Evolutionary conservation across 2,113 vertebrate genomes (phyloP), one percentile per base, ranked within the genome.

Genomic region (Terrapene triunguis): DNA sequence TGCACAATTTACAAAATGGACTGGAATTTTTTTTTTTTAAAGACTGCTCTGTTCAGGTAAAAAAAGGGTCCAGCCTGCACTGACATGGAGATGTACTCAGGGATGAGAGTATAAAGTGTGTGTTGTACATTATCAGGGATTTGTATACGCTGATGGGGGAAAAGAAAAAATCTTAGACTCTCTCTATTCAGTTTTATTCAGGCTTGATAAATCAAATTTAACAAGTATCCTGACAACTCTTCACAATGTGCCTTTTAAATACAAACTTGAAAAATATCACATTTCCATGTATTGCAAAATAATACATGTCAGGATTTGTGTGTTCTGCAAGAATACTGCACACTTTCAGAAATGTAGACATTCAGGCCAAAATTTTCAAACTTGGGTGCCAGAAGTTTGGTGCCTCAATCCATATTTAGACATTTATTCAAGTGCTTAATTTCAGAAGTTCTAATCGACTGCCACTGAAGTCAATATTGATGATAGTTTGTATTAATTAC

Each of bases 1-100:
- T 72, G 48, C 38, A 94, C 90, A 88, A 93, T 92, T 94, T 97
- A 96, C 95, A 94, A 95, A 82, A 53, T 13, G 88, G 93, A 85
- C 57, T 96, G 74, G 84, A 53, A 21, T 19, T 6, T 19, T 51
- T 51, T 51, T 51, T 51, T 51, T 51, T 17, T 88, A 51, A 27
- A 47, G 65, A 38, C n/a, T 91, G 89, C 91, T 88, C 80, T 35
- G 78, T 54, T 81, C 53, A 93, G 95, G 92, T 59, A n/a, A 95
- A 88, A 87, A 78, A 78, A 44, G 92, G 84, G 86, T 92, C 96
- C 87, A 93, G 87, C 65, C 81, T 51, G 78, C 83, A 62, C 84
- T 88, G 53, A 89, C 54, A 86, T 72, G 22, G 32, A 51, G 80
- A 38, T 72, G 27, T 72, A 38, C 35, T 50, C 50, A 50, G 50